These are phyloP conservation scores for Benitochromis conjunctus DNA, from an alignment of 2,113 vertebrate genomes.

Conservation along the genomic window DNA sequence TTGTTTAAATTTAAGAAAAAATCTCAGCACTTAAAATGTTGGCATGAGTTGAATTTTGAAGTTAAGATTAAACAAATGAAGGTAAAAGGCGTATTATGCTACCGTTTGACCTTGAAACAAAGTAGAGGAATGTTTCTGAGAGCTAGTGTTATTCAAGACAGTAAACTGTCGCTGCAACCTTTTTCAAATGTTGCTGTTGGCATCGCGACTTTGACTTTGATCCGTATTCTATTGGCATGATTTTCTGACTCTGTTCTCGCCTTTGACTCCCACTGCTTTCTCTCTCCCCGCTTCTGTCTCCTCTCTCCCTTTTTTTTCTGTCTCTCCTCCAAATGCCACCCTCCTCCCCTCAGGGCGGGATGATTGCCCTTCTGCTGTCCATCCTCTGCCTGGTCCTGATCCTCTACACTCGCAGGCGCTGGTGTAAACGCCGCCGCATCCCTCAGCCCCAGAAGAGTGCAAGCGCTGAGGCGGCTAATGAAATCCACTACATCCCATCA, in stretches of 20 bases:
- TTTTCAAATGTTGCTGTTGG: slow-evolving; percentile 12
- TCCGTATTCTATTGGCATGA: slow-evolving; percentile 34
- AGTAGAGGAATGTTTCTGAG: neutral
- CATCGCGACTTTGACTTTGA: slow-evolving; percentile 29
- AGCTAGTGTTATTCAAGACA: neutral
- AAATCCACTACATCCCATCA: slow-evolving; percentile 98
- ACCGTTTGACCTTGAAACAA: neutral
- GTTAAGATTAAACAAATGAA: neutral
- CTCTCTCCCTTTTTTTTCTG: neutral
- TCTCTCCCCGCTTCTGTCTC: neutral
- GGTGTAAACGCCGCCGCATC: slow-evolving; percentile 95
- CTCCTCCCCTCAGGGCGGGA: slow-evolving; percentile 82
- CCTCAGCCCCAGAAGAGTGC: slow-evolving; percentile 98
- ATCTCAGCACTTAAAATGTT: neutral
- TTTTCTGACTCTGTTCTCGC: slow-evolving; percentile 8
- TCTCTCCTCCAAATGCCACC: slow-evolving; percentile 24
- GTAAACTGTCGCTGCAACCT: slow-evolving; percentile 18
- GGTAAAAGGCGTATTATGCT: neutral
- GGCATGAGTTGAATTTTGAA: neutral
- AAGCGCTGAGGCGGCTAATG: slow-evolving; percentile 94
- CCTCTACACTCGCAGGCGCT: slow-evolving; percentile 93
- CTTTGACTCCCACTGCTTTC: slow-evolving; percentile 7
- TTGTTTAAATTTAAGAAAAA: neutral
- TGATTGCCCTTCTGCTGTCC: slow-evolving; percentile 95
- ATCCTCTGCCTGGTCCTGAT: slow-evolving; percentile 96